phyloP scores from a whole-genome alignment of 2,888 invertebrate genomes.

The Frankliniella fusca region DNA sequence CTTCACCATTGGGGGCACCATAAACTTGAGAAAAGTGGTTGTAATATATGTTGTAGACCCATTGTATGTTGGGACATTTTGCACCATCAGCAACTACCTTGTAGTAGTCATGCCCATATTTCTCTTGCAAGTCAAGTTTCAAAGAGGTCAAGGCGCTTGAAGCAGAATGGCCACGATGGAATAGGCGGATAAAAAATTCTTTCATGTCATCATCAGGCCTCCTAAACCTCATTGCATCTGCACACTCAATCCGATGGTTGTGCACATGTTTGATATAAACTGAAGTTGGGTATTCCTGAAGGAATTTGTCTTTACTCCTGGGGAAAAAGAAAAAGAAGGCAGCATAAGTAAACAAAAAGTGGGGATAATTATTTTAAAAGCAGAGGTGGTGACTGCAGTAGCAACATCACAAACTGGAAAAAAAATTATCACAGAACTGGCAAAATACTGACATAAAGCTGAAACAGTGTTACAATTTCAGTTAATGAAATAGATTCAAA shows the following conservation, averaged over 20 bases:
- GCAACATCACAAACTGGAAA: too few species aligned
- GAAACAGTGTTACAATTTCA: too few species aligned
- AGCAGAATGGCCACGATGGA: slow-evolving; percentile 15
- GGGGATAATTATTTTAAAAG: too few species aligned
- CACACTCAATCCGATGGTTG: neutral
- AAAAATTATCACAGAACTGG: too few species aligned
- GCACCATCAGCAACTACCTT: neutral
- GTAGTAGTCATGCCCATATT: neutral
- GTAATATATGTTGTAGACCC: neutral
- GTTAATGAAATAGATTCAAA: too few species aligned
- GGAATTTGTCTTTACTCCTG: neutral
- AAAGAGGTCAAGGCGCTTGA: neutral
- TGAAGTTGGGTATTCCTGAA: neutral
- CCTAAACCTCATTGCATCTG: slow-evolving; percentile 18
- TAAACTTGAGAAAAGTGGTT: neutral
- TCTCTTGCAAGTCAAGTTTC: neutral
- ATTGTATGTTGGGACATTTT: neutral
- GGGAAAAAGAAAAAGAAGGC: neutral
- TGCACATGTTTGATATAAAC: neutral
- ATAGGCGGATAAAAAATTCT: neutral
- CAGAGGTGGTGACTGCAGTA: too few species aligned
- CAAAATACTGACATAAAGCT: too few species aligned
- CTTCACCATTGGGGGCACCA: neutral
- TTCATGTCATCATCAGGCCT: neutral
- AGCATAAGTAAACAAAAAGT: too few species aligned